Percentiles rank a stretch among this genome's conserved stretches.
phyloP scores from a whole-genome alignment of 37 sponge, comb jelly and placozoan genomes.

The Halisarca cf. caerulea region DNA sequence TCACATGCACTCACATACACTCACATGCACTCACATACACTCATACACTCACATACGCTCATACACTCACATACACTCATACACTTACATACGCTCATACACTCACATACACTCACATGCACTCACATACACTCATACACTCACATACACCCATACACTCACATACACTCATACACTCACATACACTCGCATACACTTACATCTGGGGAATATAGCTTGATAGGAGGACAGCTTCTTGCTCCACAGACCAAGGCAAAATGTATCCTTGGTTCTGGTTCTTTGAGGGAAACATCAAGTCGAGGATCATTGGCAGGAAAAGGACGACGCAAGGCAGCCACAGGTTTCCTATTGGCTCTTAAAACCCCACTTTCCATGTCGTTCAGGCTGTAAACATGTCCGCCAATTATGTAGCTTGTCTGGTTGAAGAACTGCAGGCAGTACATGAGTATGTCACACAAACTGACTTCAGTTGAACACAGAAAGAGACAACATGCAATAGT shows the following conservation, averaged over 20 bases:
- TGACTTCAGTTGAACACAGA: background rate
- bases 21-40: no score
- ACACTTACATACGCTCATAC: background rate
- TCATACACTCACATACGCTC: no score
- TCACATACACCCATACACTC: background rate
- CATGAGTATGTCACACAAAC: background rate
- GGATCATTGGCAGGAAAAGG: constrained; percentile 89
- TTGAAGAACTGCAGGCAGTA: constrained; percentile 78
- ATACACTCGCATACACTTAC: constrained; percentile 34
- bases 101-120: background rate
- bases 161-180: constrained; percentile 4
- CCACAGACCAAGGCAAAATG: constrained; percentile 99
- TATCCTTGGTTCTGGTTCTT: constrained; percentile 73
- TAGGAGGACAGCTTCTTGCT: constrained; percentile 95
- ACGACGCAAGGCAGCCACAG: constrained; percentile 64
- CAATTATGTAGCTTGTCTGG: constrained; percentile 81
- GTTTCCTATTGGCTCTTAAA: constrained; percentile 84
- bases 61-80: background rate
- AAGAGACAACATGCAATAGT: background rate
- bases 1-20: no score
- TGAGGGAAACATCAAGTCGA: constrained; percentile 67
- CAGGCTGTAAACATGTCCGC: constrained; percentile 82
- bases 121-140: background rate
- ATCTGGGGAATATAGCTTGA: constrained; percentile 86
- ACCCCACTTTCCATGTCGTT: constrained; percentile 98